These are phyloP conservation scores for Karalla daura DNA, from an alignment of 2,797 vertebrate genomes.

Conservation along the genomic window DNA sequence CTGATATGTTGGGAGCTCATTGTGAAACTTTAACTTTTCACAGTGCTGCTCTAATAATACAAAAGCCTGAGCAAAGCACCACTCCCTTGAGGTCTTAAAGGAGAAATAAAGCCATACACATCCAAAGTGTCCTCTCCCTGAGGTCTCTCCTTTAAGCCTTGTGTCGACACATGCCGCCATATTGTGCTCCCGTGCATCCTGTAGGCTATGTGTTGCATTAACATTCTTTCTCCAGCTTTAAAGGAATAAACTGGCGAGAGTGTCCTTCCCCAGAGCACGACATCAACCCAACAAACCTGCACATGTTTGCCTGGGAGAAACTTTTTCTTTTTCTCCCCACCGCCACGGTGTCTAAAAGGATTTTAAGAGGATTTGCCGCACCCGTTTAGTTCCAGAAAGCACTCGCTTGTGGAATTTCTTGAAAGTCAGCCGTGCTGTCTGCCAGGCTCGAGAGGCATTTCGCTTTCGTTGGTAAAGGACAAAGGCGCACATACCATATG, in stretches of 20 bases:
- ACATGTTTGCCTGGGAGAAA: constrained; percentile 83
- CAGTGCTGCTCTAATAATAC: constrained; percentile 18
- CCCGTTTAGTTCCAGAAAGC: constrained; percentile 86
- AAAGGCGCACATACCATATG: constrained; percentile 34
- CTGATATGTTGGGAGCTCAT: constrained; percentile 1
- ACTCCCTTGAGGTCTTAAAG: constrained; percentile 7
- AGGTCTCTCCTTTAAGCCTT: constrained; percentile 48
- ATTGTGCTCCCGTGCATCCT: constrained; percentile 19
- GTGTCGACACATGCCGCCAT: constrained; percentile 18
- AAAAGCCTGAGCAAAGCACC: constrained; percentile 11
- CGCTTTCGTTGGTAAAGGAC: constrained; percentile 58
- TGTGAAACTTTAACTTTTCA: not conserved
- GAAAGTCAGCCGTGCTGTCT: constrained; percentile 83
- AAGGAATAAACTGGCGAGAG: constrained; percentile 72
- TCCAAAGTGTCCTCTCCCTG: constrained; percentile 34
- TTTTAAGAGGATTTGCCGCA: constrained; percentile 87
- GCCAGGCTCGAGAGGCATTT: constrained; percentile 57
- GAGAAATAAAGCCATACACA: constrained; percentile 39
- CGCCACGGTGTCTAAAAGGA: constrained; percentile 84
- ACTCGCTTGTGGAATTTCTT: constrained; percentile 84
- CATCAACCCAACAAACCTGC: constrained; percentile 83
- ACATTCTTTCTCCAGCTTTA: constrained; percentile 67
- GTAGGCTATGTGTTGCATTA: constrained; percentile 64
- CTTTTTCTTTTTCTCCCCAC: constrained; percentile 72
- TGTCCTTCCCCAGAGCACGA: constrained; percentile 80